Percentiles rank a stretch among this genome's conserved stretches.
Evolutionary conservation across 2,797 vertebrate genomes (phyloP).

Genomic region (Erethizon dorsatum): DNA sequence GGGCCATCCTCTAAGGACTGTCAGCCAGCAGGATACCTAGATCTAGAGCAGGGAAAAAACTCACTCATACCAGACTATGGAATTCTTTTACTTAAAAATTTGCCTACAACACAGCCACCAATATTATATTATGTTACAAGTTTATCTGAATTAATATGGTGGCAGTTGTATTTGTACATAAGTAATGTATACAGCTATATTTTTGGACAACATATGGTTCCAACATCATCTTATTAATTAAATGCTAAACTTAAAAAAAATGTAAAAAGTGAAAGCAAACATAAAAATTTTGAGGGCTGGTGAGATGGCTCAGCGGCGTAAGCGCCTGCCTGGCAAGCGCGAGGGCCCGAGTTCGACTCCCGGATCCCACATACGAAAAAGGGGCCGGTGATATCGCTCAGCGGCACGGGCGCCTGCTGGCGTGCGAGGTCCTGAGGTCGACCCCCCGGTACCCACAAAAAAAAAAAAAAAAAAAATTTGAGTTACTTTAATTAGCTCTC

Average conservation of each 20-base stretch:
- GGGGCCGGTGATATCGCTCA: too few species aligned
- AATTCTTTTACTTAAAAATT: not conserved
- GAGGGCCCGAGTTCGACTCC: too few species aligned
- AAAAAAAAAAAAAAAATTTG: not conserved
- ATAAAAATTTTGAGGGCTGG: not conserved
- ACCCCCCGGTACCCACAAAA: too few species aligned
- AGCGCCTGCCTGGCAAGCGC: too few species aligned
- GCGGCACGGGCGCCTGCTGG: too few species aligned
- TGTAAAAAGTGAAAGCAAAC: constrained; percentile 14
- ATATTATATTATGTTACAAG: not conserved
- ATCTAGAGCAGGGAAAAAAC: not conserved
- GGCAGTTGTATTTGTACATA: not conserved
- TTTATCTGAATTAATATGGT: not conserved
- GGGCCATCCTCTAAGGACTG: not conserved
- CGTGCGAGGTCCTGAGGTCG: too few species aligned
- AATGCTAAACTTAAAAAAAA: constrained; percentile 33
- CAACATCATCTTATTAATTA: not conserved
- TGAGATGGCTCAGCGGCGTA: too few species aligned
- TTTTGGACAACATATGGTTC: not conserved
- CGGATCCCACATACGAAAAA: too few species aligned
- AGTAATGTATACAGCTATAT: not conserved
- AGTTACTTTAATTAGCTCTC: not conserved
- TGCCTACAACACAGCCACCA: not conserved
- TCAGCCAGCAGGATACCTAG: not conserved
- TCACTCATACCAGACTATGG: not conserved